Base-by-base conservation (phyloP, 2,113 vertebrate species). In the Dipodomys merriami region DNA sequence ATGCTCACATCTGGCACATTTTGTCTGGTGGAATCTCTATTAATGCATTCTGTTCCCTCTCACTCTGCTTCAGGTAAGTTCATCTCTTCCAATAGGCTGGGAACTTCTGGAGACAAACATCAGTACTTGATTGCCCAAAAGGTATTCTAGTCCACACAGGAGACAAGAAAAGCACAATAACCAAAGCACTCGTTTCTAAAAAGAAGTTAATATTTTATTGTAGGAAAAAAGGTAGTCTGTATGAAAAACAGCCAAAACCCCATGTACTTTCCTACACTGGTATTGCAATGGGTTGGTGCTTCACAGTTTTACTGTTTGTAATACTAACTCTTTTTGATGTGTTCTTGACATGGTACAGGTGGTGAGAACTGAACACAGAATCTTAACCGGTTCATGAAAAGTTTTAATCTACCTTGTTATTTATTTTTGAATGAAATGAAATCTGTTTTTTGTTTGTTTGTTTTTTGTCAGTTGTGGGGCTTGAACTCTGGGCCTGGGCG, bases 131-230 rank as follows among this genome's bases (percentile, higher is more conserved):
- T 73, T 62, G 46, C 29, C 62, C 39, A n/a, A 72, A 93, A 83
- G 29, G 44, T 35, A 53, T 64, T 77, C 15, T 39, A 88, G 76
- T 29, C 60, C 79, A 7, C 29, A 78, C 29, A 69, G n/a, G 53
- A 5, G 46, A 77, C n/a, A 72, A 68, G 78, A 91, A 81, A 57
- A 93, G 64, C 64, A 81, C 39, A 94, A 85, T 68, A 20, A 72
- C 22, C n/a, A 72, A 79, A 92, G 67, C 35, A 85, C 3, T 33
- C 25, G 19, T 67, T 91, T 89, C 49, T 77, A 27, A 93, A 85
- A 78, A 88, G 12, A 89, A 90, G 22, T 76, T 25, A 94, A 46
- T 74, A 76, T 91, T 74, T 80, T 25, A 72, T 69, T 85, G 69
- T 69, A 82, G 39, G 71, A 22, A 83, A 68, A 39, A 83, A 86